A percentile compares a stretch with the other conserved stretches of the same genome.
phyloP scores from a whole-genome alignment of 2,888 invertebrate genomes.

The Pollenia labialis region DNA sequence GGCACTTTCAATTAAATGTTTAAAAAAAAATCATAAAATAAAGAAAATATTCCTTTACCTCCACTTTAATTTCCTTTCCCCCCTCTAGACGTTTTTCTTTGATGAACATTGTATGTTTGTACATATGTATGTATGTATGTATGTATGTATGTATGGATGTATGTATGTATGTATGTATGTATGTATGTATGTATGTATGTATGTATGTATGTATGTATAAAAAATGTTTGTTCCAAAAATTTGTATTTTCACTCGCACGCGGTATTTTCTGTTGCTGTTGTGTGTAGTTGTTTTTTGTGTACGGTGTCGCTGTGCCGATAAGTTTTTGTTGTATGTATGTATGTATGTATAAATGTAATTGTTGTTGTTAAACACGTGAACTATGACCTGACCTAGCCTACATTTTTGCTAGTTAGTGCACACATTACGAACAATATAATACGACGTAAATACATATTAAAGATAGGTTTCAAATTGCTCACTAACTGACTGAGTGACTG shows the following conservation, averaged over 20 bases:
- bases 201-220: no score
- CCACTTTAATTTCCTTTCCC: not conserved
- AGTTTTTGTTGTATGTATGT: conserved; percentile 24
- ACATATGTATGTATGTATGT: no score
- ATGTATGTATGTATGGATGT: no score
- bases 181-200: no score
- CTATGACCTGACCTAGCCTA: conserved; percentile 79
- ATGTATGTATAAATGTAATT: conserved; percentile 31
- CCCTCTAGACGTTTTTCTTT: not conserved
- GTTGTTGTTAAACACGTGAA: conserved; percentile 76
- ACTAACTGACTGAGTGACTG: conserved; percentile 8
- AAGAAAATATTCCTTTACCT: not conserved
- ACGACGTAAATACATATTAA: conserved; percentile 9
- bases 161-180: no score
- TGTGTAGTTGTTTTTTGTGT: conserved; percentile 1
- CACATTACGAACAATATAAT: not conserved
- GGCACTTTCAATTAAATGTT: no score
- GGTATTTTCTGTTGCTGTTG: not conserved
- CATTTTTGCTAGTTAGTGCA: conserved; percentile 57
- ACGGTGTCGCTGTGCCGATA: not conserved
- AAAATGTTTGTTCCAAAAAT: not conserved
- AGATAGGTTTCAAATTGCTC: conserved; percentile 33
- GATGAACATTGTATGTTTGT: no score
- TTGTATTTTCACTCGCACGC: not conserved
- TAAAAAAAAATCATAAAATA: no score